These are phyloP conservation scores for Pseudois nayaur DNA, from an alignment of 2,113 vertebrate species.

Conservation along the genomic window DNA sequence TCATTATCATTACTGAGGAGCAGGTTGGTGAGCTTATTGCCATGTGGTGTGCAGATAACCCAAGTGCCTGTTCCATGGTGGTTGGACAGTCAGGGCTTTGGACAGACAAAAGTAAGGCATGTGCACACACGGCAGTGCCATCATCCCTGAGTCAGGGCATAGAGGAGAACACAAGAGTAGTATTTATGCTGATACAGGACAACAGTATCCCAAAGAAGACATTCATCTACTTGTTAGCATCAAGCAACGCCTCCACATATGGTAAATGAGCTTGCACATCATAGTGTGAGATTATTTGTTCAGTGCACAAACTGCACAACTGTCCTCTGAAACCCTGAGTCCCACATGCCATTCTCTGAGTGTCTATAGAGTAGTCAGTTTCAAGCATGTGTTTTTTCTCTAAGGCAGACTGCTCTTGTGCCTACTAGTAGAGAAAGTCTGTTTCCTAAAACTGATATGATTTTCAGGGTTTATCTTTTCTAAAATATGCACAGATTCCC, in stretches of 20 bases:
- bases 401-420: not conserved
- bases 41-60: not conserved
- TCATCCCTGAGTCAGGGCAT: not conserved
- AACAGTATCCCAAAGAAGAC: not conserved
- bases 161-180: not conserved
- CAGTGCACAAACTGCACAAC: not conserved
- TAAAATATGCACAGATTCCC: slow-evolving; percentile 7
- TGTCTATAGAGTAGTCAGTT: not conserved
- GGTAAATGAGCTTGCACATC: not conserved
- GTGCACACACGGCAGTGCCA: not conserved
- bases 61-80: not conserved
- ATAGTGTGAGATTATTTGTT: not conserved
- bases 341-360: not conserved
- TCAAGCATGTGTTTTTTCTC: not conserved
- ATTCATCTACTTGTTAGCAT: not conserved
- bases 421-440: slow-evolving; percentile 32
- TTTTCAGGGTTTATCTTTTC: slow-evolving; percentile 63
- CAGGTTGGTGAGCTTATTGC: not conserved
- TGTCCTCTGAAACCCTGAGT: not conserved
- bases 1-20: not conserved
- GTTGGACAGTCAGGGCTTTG: not conserved
- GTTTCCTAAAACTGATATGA: slow-evolving; percentile 60
- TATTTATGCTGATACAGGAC: not conserved
- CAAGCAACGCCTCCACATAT: not conserved
- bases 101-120: not conserved